Percentiles rank a stretch among this genome's conserved stretches.
Conservation (phyloP, 2,113 vertebrate species). For the Ophiodon elongatus region DNA sequence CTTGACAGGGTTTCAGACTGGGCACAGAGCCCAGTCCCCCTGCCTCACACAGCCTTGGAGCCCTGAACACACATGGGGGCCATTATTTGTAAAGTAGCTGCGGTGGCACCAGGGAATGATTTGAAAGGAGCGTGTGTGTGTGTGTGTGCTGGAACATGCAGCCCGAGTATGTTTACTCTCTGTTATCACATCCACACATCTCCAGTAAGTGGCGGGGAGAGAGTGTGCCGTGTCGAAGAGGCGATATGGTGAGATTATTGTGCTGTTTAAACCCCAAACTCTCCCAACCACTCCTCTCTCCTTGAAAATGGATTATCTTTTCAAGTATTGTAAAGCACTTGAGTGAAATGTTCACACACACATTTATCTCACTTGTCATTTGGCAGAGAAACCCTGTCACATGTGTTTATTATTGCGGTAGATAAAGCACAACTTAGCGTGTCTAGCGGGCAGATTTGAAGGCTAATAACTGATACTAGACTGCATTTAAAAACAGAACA, state of each 20-base stretch:
- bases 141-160: conserved; percentile 58
- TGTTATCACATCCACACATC: conserved; percentile 78
- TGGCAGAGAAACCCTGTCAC: conserved; percentile 58
- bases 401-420: conserved; percentile 58
- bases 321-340: conserved; percentile 73
- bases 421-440: conserved; percentile 49
- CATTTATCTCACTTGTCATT: conserved; percentile 66
- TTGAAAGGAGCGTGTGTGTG: conserved; percentile 67
- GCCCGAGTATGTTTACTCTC: conserved; percentile 75
- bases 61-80: conserved; percentile 82
- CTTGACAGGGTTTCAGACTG: conserved; percentile 82
- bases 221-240: conserved; percentile 61
- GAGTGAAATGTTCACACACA: conserved; percentile 74
- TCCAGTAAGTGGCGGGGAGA: conserved; percentile 64
- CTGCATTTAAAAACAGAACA: conserved; percentile 41
- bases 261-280: conserved; percentile 65
- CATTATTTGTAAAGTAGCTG: conserved; percentile 86
- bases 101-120: conserved; percentile 80
- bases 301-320: conserved; percentile 76
- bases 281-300: conserved; percentile 53
- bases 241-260: conserved; percentile 74
- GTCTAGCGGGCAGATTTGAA: conserved; percentile 31
- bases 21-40: conserved; percentile 82
- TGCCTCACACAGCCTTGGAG: conserved; percentile 80
- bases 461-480: conserved; percentile 43